Evolutionary conservation across 2,888 invertebrate species (phyloP), one percentile per base, ranked within the genome.

Genomic region (Tetragnatha montana): DNA sequence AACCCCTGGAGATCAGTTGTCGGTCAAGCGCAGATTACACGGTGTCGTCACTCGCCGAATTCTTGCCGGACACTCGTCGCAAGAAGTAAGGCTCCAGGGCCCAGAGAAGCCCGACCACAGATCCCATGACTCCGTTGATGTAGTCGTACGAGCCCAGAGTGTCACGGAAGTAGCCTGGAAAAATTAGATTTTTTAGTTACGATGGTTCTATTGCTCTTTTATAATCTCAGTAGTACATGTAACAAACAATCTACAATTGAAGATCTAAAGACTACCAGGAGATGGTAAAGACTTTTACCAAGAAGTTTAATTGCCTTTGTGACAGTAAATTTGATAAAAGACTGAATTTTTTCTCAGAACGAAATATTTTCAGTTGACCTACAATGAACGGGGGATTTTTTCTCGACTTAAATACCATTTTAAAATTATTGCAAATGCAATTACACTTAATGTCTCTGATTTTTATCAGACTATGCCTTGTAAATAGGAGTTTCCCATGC

Each of bases 91-190:
- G 91, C 19, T 91, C 92, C 1, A 91, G 49, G 21, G 87, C 21
- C 92, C 92, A 92, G 1, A 92, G 50, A 17, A 91, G 51, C 19
- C 91, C 91, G 10, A 91, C 86, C 10, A 91, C 35, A 21, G 88
- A 78, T 8, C 91, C 89, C 1, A 91, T 51, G 1, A 69, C 75
- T 47, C 91, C 91, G 12, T 91, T 90, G 12, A 91, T 87, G 19
- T 83, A 88, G 86, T 91, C 88, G 21, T 92, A 92, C 10, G 91
- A 91, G 78, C 90, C 90, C 35, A 85, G 68, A 0, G 80, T 86
- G 51, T 92, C 92, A 6, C 92, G 82, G 81, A 91, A 92, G 82
- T 91, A 91, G 60, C 92, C 92, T 90, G 50, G 35, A 89, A 88
- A 69, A n/a, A 21, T 14, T 35, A 4, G 35, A 35, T 35, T 35